Evolutionary conservation across 2,797 vertebrate genomes (phyloP), one percentile per base, ranked within the genome.

Genomic region (Nannoperca obscura): DNA sequence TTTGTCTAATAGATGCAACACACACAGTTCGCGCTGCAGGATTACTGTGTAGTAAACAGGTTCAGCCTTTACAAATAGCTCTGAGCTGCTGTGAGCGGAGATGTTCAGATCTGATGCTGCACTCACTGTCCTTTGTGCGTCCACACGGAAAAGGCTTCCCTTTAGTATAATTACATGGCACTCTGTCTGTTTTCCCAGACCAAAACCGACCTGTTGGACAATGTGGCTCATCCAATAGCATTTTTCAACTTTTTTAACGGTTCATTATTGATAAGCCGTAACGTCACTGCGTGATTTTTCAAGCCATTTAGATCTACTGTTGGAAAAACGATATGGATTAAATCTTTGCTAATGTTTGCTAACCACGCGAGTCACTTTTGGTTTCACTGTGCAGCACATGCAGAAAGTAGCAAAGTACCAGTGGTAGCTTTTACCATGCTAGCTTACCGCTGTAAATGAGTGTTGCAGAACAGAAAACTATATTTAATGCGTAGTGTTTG

Each of bases 131-230:
- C 59, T 58, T 17, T 57, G 64, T 24, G 34, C 4, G 5, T 53
- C 59, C 60, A 80, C 66, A 71, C 5, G 4, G 66, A 71, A 60
- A 60, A n/a, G 20, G 19, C 53, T 58, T 22, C 55, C 42, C 49
- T 24, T 24, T 42, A 54, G 46, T 65, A 24, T 66, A 59, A 66
- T 76, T 72, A 42, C 55, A 66, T 30, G 20, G 40, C 55, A 20
- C 19, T 32, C 3, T 0, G 4, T 22, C 47, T 64, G 46, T 57
- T 60, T 71, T 70, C 2, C 10, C 36, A 3, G 46, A 54, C 15
- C 2, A 65, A 60, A 46, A 59, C 38, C 0, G 1, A 64, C 19
- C 14, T 65, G 40, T 52, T 57, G 57, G 42, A 47, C 30, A 62
- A 15, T 0, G 10, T 22, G 63, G 6, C 52, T 50, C 24, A 49